These are phyloP conservation scores for Pyrgilauda ruficollis DNA, from an alignment of 2,113 vertebrate genomes.

Conservation along the genomic window DNA sequence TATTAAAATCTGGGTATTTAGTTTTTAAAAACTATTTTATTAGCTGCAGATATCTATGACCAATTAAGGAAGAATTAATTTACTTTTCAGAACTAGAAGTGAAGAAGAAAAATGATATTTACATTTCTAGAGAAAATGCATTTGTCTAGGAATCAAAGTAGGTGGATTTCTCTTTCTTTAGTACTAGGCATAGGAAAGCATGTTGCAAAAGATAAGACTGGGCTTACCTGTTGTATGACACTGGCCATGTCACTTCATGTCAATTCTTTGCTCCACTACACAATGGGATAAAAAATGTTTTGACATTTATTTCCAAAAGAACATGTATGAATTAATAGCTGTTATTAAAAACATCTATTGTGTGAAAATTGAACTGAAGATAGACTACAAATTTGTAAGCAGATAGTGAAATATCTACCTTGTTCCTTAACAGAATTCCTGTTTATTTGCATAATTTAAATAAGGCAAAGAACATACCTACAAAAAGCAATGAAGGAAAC, in stretches of 20 bases:
- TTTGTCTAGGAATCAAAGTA: not conserved
- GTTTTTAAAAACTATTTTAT: not conserved
- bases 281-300: not conserved
- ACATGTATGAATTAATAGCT: not conserved
- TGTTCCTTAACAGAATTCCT: not conserved
- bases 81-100: not conserved
- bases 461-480: not conserved
- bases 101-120: not conserved
- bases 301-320: not conserved
- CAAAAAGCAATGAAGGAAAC: not conserved
- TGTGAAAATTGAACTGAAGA: not conserved
- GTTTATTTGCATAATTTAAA: not conserved
- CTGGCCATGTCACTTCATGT: not conserved
- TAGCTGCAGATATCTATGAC: not conserved
- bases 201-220: not conserved
- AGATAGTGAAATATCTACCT: not conserved
- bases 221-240: not conserved
- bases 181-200: not conserved
- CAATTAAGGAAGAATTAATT: not conserved
- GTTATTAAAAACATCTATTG: not conserved
- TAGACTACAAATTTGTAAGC: not conserved
- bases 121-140: not conserved
- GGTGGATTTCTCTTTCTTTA: not conserved
- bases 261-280: not conserved
- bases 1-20: not conserved